phyloP scores from a whole-genome alignment of 1,140 invertebrate species.

The Drosophila tristis region DNA sequence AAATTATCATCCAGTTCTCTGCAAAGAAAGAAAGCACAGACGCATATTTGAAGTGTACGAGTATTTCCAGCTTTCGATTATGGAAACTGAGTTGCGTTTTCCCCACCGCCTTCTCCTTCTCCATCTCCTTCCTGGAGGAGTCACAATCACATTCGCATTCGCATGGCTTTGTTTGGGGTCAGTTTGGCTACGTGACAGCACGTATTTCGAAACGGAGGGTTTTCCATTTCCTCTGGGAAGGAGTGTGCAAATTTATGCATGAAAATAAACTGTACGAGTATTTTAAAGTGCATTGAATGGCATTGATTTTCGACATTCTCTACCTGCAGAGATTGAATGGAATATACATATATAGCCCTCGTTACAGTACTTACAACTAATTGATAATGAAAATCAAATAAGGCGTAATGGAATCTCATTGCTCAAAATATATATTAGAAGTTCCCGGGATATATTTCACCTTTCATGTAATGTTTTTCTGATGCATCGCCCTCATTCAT shows the following conservation, averaged over 20 bases:
- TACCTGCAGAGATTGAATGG: neutral
- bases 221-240: conserved; percentile 32
- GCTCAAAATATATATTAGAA: no score
- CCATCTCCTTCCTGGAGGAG: conserved; percentile 10
- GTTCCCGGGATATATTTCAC: no score
- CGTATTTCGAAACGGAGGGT: conserved; percentile 45
- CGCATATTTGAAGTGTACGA: conserved; percentile 37
- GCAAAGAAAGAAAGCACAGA: conserved; percentile 76
- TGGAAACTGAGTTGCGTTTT: conserved; percentile 59
- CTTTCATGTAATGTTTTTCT: no score
- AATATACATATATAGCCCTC: no score
- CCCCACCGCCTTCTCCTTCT: conserved; percentile 5
- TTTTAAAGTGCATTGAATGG: conserved; percentile 43
- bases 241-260: conserved; percentile 63
- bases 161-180: conserved; percentile 58
- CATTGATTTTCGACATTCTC: conserved; percentile 59
- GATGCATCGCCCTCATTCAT: no score
- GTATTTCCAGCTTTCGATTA: conserved; percentile 51
- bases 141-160: conserved; percentile 34
- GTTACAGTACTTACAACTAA: no score
- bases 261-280: conserved; percentile 50
- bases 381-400: no score
- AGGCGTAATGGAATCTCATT: no score
- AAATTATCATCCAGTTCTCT: conserved; percentile 91
- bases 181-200: conserved; percentile 65